phyloP scores from a whole-genome alignment of 2,888 invertebrate species.

The Pemphredon lugubris region DNA sequence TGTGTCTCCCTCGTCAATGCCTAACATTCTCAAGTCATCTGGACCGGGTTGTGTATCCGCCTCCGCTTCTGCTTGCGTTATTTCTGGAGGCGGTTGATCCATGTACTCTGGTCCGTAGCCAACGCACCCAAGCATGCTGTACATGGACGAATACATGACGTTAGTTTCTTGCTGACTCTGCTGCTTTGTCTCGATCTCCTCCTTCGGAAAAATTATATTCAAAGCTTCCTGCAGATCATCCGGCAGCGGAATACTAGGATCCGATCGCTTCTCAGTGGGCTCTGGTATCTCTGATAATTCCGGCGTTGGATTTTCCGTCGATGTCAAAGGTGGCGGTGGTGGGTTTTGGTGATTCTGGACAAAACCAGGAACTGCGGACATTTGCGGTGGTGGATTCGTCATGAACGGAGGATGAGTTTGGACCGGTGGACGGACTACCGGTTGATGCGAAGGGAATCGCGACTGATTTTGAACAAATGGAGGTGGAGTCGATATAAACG shows the following conservation, averaged over 20 bases:
- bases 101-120: conserved; percentile 79
- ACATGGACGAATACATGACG: conserved; percentile 79
- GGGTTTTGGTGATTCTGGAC: conserved; percentile 59
- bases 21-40: conserved; percentile 92
- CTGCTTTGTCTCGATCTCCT: conserved; percentile 75
- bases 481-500: conserved; percentile 71
- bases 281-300: conserved; percentile 81
- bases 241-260: conserved; percentile 82
- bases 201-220: conserved; percentile 86
- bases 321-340: conserved; percentile 62
- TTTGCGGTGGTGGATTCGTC: conserved; percentile 59
- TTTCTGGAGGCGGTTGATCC: conserved; percentile 79
- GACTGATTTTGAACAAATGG: conserved; percentile 68
- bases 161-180: conserved; percentile 68
- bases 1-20: conserved; percentile 91
- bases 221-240: conserved; percentile 87
- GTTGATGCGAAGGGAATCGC: conserved; percentile 51
- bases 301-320: conserved; percentile 33
- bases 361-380: conserved; percentile 42
- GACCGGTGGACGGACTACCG: conserved; percentile 60
- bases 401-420: conserved; percentile 61
- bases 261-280: conserved; percentile 79
- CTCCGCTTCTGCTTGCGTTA: conserved; percentile 74
- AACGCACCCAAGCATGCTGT: conserved; percentile 77
- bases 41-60: conserved; percentile 81